A percentile compares a stretch with the other conserved stretches of the same genome.
phyloP scores from a whole-genome alignment of 2,888 invertebrate genomes.

The Brenthis hecate region DNA sequence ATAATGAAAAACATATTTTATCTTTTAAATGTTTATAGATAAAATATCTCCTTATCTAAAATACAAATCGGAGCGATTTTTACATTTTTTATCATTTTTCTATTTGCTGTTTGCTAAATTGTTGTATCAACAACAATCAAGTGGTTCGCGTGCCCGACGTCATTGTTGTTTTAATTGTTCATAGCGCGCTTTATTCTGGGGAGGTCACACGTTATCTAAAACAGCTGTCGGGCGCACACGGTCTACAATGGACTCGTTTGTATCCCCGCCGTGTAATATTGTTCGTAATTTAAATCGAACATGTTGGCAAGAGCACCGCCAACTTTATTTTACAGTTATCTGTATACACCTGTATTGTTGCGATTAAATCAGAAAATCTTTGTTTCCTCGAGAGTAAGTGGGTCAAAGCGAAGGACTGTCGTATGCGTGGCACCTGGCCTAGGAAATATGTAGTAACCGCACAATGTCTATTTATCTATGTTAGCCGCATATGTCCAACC shows the following conservation, averaged over 20 bases:
- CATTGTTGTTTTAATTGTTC: conserved; percentile 64
- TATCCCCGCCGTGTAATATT: conserved; percentile 72
- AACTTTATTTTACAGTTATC: conserved; percentile 70
- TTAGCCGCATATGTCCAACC: conserved; percentile 37
- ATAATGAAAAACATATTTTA: too few relatives aligned
- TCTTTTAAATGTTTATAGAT: too few relatives aligned
- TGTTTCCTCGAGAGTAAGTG: conserved; percentile 69
- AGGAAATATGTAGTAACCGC: conserved; percentile 50
- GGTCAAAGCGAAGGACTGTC: conserved; percentile 60
- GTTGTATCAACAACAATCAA: conserved; percentile 37
- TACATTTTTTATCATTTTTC: conserved; percentile 1
- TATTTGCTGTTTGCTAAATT: conserved; percentile 35
- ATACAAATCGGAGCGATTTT: neutral
- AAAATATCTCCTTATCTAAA: neutral
- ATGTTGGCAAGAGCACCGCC: conserved; percentile 56
- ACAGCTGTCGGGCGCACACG: conserved; percentile 74
- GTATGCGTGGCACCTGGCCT: conserved; percentile 63
- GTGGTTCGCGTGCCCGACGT: conserved; percentile 46
- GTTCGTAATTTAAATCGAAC: conserved; percentile 78
- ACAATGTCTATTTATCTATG: conserved; percentile 49
- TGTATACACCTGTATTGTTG: conserved; percentile 79
- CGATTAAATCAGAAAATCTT: conserved; percentile 77
- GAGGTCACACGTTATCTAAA: conserved; percentile 79
- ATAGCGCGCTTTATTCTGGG: conserved; percentile 65
- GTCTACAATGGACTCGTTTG: conserved; percentile 74